These are phyloP conservation scores for Aepyceros melampus DNA, from an alignment of 2,113 vertebrate genomes.

Conservation along the genomic window DNA sequence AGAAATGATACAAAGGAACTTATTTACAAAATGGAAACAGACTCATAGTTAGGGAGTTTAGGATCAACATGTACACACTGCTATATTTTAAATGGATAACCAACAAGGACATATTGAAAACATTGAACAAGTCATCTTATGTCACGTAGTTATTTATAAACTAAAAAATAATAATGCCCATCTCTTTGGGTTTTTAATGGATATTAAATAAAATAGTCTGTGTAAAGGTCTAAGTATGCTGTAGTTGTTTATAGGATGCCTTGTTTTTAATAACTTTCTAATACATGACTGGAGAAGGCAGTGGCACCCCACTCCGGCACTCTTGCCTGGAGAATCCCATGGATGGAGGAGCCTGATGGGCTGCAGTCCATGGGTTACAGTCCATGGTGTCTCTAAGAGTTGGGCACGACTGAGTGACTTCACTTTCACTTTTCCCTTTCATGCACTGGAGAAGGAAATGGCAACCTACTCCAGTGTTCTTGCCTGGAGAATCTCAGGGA, in stretches of 20 bases:
- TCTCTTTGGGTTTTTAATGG: not conserved
- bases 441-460: no score
- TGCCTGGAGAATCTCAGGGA: no score
- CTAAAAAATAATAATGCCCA: conserved; percentile 16
- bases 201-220: not conserved
- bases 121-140: not conserved
- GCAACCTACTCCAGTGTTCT: no score
- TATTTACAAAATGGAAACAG: not conserved
- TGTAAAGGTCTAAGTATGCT: not conserved
- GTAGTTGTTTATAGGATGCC: not conserved
- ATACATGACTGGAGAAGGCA: no score
- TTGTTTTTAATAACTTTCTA: not conserved
- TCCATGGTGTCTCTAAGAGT: no score
- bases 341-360: no score
- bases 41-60: not conserved
- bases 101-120: not conserved
- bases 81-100: not conserved
- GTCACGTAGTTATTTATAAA: not conserved
- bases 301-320: no score
- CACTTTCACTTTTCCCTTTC: no score
- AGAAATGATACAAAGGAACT: not conserved
- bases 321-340: no score
- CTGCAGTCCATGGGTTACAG: no score
- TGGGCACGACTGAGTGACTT: no score
- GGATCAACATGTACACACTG: not conserved